These are phyloP conservation scores for Megaceryle maxima DNA, from an alignment of 2,113 vertebrate genomes.

Conservation along the genomic window DNA sequence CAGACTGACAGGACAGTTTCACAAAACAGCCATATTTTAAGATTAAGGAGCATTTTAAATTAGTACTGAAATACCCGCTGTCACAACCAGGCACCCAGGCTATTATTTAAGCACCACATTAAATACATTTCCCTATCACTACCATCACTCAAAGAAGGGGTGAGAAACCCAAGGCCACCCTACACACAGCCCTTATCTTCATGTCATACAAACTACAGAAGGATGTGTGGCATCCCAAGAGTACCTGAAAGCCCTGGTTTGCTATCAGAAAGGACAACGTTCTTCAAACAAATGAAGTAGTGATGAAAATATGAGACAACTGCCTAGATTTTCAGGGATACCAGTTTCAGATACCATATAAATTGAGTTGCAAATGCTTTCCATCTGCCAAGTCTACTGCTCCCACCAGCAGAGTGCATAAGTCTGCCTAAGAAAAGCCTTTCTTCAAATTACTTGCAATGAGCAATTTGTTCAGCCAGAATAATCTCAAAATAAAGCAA, in stretches of 20 bases:
- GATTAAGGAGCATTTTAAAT: neutral
- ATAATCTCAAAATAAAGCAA: constrained; percentile 28
- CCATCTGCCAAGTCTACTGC: neutral
- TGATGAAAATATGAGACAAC: neutral
- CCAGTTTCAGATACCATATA: neutral
- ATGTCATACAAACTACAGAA: neutral
- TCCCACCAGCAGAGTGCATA: constrained; percentile 2
- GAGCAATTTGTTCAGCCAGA: neutral
- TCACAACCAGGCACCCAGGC: neutral
- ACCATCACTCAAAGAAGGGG: neutral
- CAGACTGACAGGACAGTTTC: neutral
- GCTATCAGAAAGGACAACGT: neutral
- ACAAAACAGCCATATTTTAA: neutral
- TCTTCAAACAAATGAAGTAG: neutral
- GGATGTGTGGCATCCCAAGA: neutral
- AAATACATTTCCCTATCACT: neutral
- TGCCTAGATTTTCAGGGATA: neutral
- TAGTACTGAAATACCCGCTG: neutral
- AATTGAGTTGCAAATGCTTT: neutral
- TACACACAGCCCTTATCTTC: neutral
- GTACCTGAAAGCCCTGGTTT: neutral
- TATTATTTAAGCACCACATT: neutral
- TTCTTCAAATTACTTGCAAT: neutral
- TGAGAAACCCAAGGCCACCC: neutral
- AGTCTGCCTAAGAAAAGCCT: constrained; percentile 10